A percentile compares a stretch with the other conserved stretches of the same genome.
Evolutionary conservation across 1,140 invertebrate species (phyloP).

Genomic region (Philopotamus ludificatus): DNA sequence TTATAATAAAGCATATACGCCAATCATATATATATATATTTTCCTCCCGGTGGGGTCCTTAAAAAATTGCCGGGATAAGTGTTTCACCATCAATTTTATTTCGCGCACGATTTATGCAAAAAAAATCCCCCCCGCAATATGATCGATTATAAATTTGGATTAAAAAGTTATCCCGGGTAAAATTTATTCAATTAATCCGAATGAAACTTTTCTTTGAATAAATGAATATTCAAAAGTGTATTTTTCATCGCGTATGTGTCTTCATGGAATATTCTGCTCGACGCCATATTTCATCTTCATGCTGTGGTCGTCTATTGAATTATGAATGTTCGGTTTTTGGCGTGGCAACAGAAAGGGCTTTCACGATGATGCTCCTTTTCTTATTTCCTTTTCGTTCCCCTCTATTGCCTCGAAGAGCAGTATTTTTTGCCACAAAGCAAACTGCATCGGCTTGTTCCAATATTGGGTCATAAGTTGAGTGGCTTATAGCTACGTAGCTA

Average conservation of each 20-base stretch:
- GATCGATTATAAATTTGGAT: no score
- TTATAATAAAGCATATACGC: neutral
- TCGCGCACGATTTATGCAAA: no score
- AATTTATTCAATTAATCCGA: no score
- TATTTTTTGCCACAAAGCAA: neutral
- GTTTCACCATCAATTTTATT: no score
- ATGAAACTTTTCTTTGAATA: neutral
- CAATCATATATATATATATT: neutral
- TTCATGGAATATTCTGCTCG: no score
- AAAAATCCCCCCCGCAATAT: no score
- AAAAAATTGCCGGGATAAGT: no score
- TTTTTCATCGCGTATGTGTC: neutral
- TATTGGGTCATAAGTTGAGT: constrained; percentile 16
- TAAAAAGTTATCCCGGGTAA: no score
- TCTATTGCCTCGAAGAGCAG: neutral
- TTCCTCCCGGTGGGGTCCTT: no score
- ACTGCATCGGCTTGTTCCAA: neutral
- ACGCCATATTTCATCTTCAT: neutral
- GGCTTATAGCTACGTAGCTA: neutral
- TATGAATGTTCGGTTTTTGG: neutral
- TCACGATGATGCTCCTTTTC: neutral
- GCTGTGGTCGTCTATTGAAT: neutral
- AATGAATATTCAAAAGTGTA: neutral
- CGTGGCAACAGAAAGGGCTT: neutral
- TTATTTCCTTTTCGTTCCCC: neutral